Evolutionary conservation across 2,113 vertebrate species (phyloP).

Genomic region (Myotis yumanensis): DNA sequence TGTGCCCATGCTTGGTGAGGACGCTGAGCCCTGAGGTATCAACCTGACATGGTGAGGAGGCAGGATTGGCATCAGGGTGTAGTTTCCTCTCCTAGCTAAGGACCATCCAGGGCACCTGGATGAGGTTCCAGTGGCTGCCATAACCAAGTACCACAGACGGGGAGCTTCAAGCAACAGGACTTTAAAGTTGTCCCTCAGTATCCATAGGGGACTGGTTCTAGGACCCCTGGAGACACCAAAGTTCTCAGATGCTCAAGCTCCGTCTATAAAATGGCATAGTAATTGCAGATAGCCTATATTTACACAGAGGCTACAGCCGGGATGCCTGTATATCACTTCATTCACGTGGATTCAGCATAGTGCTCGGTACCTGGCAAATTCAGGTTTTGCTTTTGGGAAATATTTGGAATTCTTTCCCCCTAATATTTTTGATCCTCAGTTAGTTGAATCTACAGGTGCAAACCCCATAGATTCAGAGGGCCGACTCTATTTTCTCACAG

Average conservation of each 20-base stretch:
- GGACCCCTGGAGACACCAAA: not conserved
- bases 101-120: not conserved
- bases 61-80: accelerated
- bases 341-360: not conserved
- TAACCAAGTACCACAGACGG: not conserved
- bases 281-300: not conserved
- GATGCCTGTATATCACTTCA: not conserved
- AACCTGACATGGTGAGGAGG: accelerated
- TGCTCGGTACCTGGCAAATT: not conserved
- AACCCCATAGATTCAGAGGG: not conserved
- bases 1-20: not conserved
- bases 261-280: not conserved
- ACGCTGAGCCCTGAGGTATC: not conserved
- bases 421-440: not conserved
- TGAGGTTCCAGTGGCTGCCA: not conserved
- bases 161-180: not conserved
- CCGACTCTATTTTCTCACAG: not conserved
- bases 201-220: not conserved
- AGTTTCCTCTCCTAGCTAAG: not conserved
- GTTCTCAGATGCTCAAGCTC: not conserved
- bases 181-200: not conserved
- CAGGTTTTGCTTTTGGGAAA: not conserved
- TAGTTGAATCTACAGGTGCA: not conserved
- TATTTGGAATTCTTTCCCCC: not conserved
- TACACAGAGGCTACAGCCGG: not conserved